Evolutionary conservation across 23 tunicate species (phyloP).

Genomic region (Phallusia fumigata): DNA sequence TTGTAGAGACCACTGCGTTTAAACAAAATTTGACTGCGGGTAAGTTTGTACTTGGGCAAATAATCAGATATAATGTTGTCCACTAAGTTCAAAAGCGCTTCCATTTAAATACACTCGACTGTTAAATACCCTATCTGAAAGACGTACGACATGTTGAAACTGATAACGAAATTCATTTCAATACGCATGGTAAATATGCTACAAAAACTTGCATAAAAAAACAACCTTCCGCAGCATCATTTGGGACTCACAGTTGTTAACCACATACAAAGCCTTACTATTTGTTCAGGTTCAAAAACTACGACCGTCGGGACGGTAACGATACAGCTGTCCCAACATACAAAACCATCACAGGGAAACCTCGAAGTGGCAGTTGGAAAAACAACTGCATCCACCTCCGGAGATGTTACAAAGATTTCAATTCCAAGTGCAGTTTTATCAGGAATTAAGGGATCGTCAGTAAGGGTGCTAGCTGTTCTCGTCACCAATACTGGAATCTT

Average conservation of each 20-base stretch:
- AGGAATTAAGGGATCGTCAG: background rate
- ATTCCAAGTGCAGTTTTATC: background rate
- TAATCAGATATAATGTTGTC: too few species aligned
- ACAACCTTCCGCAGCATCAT: too few species aligned
- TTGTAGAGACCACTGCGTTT: background rate
- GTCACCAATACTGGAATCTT: background rate
- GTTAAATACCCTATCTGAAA: too few species aligned
- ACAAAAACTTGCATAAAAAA: background rate
- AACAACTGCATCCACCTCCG: background rate
- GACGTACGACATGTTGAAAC: background rate
- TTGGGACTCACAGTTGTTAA: too few species aligned
- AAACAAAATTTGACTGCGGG: background rate
- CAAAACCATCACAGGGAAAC: background rate
- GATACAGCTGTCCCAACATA: background rate
- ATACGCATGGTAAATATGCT: background rate
- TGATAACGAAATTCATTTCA: background rate
- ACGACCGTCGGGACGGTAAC: background rate
- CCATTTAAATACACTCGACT: too few species aligned
- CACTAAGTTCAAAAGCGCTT: too few species aligned
- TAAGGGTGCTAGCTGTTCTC: background rate
- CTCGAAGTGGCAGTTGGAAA: background rate
- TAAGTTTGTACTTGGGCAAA: too few species aligned
- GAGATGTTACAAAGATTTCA: background rate
- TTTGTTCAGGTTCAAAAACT: background rate
- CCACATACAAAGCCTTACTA: too few species aligned